Base-by-base conservation (phyloP, 2,797 vertebrate genomes). In the Periophthalmus magnuspinnatus region DNA sequence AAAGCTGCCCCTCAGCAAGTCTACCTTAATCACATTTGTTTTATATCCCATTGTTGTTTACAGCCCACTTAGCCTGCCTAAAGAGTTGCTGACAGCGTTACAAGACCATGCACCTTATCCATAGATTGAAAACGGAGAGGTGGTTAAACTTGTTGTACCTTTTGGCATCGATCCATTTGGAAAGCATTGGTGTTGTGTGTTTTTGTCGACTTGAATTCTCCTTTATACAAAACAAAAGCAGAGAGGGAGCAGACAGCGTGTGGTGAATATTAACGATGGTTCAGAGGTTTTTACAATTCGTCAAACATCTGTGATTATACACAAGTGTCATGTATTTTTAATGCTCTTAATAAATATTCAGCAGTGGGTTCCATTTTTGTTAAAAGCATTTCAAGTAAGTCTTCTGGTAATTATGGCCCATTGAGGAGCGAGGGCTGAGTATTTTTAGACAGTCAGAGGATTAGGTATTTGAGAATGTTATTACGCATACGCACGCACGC, bases 21-120 rank as follows among this genome's bases (percentile, higher is more conserved):
- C 22, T 28, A 21, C 22, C 41, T 69, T 68, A 57, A 60, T 68
- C 57, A 21, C 2, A n/a, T 64, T 38, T 13, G 3, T 70, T 74
- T 68, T 22, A 52, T 14, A 75, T 73, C 54, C 61, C 33, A 33
- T 62, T 62, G 62, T 14, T 65, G 55, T 77, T 71, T 47, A 63
- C 11, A 47, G 52, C 47, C 17, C 14, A 69, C 14, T 58, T 58
- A 75, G 69, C 34, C 65, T 41, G 34, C 17, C 67, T 36, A 34
- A 24, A 56, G 66, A 71, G 24, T 41, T 32, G 55, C 24, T 32
- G 55, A 65, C 45, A 58, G 14, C 22, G 3, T 19, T 28, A 32
- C 50, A 75, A 74, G 47, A 67, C 47, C 7, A 13, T 16, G 50
- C 61, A 65, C 67, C 8, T 36, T 19, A 58, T 36, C 4, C 33